These are phyloP conservation scores for Notolepis coatsorum DNA, from an alignment of 2,797 vertebrate genomes.

Conservation along the genomic window DNA sequence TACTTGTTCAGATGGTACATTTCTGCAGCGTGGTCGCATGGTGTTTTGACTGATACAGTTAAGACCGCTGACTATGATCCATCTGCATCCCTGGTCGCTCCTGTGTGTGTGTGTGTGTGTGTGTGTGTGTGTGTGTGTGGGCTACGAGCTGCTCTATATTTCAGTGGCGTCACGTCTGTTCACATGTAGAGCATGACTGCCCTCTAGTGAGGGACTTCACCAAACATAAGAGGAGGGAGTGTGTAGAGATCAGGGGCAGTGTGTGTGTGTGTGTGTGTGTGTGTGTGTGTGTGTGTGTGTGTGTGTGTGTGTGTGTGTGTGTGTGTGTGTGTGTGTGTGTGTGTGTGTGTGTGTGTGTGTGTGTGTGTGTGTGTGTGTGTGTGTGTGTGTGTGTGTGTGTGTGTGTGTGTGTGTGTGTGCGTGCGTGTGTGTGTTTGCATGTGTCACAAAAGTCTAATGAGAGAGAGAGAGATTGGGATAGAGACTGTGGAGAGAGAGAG, in stretches of 20 bases:
- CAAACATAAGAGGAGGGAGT: background rate
- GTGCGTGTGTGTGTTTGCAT: too few species aligned
- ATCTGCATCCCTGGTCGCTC: too few species aligned
- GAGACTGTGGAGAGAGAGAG: too few species aligned
- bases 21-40: too few species aligned
- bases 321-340: background rate
- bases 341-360: background rate
- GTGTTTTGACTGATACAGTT: too few species aligned
- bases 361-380: background rate
- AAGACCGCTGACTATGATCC: too few species aligned
- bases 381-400: background rate
- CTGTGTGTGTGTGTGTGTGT: too few species aligned
- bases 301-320: background rate
- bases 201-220: slow-evolving; percentile 60
- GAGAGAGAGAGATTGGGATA: too few species aligned
- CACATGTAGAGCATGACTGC: slow-evolving; percentile 71
- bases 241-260: background rate
- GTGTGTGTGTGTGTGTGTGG: slow-evolving; percentile 23
- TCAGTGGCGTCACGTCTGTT: slow-evolving; percentile 15
- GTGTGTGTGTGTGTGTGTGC: slow-evolving; percentile 1
- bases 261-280: background rate
- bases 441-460: too few species aligned
- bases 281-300: background rate
- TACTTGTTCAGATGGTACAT: too few species aligned
- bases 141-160: background rate